These are phyloP conservation scores for Bovichtus diacanthus DNA, from an alignment of 2,797 vertebrate genomes.

Conservation along the genomic window DNA sequence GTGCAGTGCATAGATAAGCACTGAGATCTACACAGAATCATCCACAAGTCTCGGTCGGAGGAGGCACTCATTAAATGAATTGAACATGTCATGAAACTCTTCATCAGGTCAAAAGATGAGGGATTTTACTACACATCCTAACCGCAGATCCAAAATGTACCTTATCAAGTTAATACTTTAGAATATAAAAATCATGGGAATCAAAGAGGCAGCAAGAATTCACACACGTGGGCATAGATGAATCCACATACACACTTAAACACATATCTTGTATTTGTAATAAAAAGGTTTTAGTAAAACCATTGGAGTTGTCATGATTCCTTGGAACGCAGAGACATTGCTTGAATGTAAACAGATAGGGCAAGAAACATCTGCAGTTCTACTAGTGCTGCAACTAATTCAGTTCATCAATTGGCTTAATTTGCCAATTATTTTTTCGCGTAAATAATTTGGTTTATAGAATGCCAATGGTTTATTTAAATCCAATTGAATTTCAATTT, in stretches of 20 bases:
- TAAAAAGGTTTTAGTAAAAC: background rate
- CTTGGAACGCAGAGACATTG: background rate
- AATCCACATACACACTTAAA: background rate
- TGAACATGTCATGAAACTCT: conserved; percentile 14
- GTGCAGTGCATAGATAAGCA: conserved; percentile 47
- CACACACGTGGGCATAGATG: background rate
- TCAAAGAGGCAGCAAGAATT: background rate
- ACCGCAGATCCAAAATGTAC: background rate
- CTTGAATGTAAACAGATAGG: background rate
- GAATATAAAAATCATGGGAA: background rate
- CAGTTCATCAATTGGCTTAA: background rate
- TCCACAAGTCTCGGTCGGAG: conserved; percentile 11
- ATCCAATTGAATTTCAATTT: no score
- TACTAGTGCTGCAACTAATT: background rate
- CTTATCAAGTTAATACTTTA: background rate
- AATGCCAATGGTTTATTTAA: no score
- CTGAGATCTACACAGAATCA: conserved; percentile 29
- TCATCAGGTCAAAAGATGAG: conserved; percentile 9
- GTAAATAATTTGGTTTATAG: background rate
- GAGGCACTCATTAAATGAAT: conserved; percentile 23
- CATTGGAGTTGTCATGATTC: background rate
- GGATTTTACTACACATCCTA: background rate
- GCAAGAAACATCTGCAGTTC: background rate
- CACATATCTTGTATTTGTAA: background rate
- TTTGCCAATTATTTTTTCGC: background rate